These are phyloP conservation scores for Zhengitettix transpicula DNA, from an alignment of 2,888 invertebrate species.

Conservation along the genomic window DNA sequence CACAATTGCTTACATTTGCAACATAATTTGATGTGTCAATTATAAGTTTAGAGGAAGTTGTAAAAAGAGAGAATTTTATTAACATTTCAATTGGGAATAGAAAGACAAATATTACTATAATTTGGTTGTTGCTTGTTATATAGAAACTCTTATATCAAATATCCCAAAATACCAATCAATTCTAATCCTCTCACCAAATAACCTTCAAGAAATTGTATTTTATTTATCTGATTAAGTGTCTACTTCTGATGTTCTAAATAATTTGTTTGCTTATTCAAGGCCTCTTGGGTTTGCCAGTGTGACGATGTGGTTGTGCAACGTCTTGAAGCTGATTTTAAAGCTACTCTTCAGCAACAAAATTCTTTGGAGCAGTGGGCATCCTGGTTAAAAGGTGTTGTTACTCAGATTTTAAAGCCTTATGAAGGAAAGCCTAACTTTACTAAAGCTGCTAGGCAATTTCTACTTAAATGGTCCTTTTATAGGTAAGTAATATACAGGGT, in stretches of 20 bases:
- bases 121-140: too few species aligned
- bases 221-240: too few species aligned
- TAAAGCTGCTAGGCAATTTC: slow-evolving; percentile 75
- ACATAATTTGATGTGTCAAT: too few species aligned
- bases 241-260: not conserved
- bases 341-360: slow-evolving; percentile 81
- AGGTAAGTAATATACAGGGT: slow-evolving; percentile 33
- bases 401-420: slow-evolving; percentile 74
- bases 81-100: too few species aligned
- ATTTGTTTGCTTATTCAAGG: slow-evolving; percentile 33
- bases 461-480: slow-evolving; percentile 98
- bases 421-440: slow-evolving; percentile 69
- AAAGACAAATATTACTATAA: too few species aligned
- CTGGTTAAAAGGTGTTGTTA: slow-evolving; percentile 91
- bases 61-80: too few species aligned
- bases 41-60: too few species aligned
- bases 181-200: too few species aligned
- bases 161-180: too few species aligned
- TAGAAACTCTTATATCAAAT: too few species aligned
- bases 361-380: slow-evolving; percentile 93
- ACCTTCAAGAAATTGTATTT: too few species aligned
- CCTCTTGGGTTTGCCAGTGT: slow-evolving; percentile 96
- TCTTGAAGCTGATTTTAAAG: slow-evolving; percentile 78
- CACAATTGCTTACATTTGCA: too few species aligned
- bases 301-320: slow-evolving; percentile 68